Percentiles rank a stretch among this genome's conserved stretches.
Conservation (phyloP, 1,140 invertebrate genomes). For the Brachionus rubens region DNA sequence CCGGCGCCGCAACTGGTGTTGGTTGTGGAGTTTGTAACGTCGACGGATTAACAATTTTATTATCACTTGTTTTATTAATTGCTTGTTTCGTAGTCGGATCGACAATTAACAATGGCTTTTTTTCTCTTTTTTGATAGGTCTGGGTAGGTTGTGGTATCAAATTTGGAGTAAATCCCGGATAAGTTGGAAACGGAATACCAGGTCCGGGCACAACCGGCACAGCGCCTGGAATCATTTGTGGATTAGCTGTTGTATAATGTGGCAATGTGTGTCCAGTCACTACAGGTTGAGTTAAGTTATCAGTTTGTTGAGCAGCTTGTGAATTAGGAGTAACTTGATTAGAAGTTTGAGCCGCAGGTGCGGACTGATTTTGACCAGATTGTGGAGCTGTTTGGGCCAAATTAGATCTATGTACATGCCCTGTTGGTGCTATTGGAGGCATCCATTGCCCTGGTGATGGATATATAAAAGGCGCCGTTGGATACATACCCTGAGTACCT, state of each 20-base stretch:
- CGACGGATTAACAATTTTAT: background rate
- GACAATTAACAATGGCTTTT: conserved; percentile 49
- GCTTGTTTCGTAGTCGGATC: conserved; percentile 52
- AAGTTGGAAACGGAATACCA: background rate
- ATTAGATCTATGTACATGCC: background rate
- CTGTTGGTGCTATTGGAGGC: background rate
- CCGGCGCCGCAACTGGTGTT: background rate
- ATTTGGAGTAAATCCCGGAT: background rate
- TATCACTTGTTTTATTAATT: background rate
- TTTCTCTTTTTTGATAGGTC: conserved; percentile 48
- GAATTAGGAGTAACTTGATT: no score
- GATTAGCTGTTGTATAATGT: background rate
- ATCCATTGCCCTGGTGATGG: background rate
- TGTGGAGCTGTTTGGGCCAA: background rate
- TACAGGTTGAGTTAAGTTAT: background rate
- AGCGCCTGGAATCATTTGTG: background rate
- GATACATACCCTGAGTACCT: background rate
- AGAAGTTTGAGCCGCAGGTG: no score
- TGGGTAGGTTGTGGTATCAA: background rate
- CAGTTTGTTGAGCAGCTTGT: background rate
- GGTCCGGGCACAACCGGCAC: background rate
- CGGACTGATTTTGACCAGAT: no score
- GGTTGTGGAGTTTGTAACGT: background rate
- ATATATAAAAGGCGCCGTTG: background rate
- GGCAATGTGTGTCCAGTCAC: background rate